Conservation (phyloP, 64 coral and sea anemone species). For the Trachythela sp. region DNA sequence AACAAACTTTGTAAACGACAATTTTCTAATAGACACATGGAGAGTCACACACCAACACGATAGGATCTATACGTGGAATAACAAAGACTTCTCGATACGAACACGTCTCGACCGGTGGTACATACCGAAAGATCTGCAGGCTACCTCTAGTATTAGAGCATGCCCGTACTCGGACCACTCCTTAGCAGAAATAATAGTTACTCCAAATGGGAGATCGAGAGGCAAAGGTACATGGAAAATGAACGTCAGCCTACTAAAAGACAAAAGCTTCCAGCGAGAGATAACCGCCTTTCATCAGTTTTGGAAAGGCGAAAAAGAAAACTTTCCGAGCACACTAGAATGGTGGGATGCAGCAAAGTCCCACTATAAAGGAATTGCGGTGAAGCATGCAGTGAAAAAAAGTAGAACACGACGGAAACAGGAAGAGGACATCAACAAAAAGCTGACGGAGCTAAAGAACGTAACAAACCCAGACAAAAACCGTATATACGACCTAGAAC, state of each 20-base stretch:
- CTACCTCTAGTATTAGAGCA: background rate
- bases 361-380: background rate
- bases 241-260: background rate
- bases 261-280: background rate
- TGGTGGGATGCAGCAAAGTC: background rate
- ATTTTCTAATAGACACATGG: background rate
- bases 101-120: constrained; percentile 4
- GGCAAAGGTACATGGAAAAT: background rate
- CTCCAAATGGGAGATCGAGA: background rate
- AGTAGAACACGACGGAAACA: background rate
- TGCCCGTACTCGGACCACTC: background rate
- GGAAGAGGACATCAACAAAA: background rate
- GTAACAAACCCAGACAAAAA: background rate
- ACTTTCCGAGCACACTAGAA: background rate
- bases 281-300: background rate
- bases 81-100: background rate
- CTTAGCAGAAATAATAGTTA: background rate
- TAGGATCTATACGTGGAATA: background rate
- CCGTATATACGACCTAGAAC: background rate
- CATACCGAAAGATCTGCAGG: background rate
- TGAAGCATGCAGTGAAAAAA: background rate
- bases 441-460: background rate
- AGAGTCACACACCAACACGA: background rate
- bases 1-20: background rate
- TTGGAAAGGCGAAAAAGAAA: background rate